Conservation (phyloP, 1,140 invertebrate genomes). For the Potamilus streckersoni region DNA sequence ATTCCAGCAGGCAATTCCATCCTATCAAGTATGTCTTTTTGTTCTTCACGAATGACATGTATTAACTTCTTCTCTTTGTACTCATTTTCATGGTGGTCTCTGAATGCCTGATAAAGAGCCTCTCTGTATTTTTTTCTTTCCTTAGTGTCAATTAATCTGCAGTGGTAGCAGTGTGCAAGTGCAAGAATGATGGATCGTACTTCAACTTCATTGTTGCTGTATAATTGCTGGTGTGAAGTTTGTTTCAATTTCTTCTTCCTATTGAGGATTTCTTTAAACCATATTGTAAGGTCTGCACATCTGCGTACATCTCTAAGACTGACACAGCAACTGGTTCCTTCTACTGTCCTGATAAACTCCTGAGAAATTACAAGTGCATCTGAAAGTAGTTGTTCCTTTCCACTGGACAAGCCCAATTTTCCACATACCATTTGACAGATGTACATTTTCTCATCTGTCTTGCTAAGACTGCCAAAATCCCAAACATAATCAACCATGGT, state of each 20-base stretch:
- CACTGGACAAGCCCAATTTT: slow-evolving; percentile 4
- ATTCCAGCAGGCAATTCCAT: slow-evolving; percentile 31
- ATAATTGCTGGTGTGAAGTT: background rate
- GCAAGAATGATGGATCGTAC: slow-evolving; percentile 15
- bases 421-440: slow-evolving; percentile 52
- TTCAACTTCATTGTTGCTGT: slow-evolving; percentile 14
- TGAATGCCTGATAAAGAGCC: slow-evolving; percentile 2
- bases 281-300: background rate
- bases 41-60: slow-evolving; percentile 21
- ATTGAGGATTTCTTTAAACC: no score
- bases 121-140: slow-evolving; percentile 33
- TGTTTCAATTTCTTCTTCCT: background rate
- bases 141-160: slow-evolving; percentile 26
- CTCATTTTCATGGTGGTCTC: background rate
- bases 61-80: background rate
- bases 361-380: slow-evolving; percentile 36
- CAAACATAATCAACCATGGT: slow-evolving; percentile 59
- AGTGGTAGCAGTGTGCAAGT: slow-evolving; percentile 31
- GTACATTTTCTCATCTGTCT: slow-evolving; percentile 51
- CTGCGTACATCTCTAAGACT: slow-evolving; percentile 42
- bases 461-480: slow-evolving; percentile 60
- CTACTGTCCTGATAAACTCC: slow-evolving; percentile 32
- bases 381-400: background rate
- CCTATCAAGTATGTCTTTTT: slow-evolving; percentile 25
- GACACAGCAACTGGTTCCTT: slow-evolving; percentile 33